These are phyloP conservation scores for Aphyosemion australe DNA, from an alignment of 2,113 vertebrate genomes.

Conservation along the genomic window DNA sequence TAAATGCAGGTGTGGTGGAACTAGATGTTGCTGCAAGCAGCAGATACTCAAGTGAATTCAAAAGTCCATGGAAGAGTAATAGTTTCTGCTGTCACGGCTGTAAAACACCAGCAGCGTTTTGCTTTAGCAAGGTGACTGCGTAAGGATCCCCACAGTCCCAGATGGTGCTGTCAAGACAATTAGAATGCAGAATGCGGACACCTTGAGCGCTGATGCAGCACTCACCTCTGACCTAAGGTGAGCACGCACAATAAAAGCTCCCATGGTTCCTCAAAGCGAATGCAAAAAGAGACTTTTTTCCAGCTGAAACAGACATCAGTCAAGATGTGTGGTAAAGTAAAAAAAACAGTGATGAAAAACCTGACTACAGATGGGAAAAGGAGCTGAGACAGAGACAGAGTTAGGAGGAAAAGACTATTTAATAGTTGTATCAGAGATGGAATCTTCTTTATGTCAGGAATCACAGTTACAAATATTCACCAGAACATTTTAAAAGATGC, in stretches of 20 bases:
- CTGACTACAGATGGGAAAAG: background rate
- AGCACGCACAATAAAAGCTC: constrained; percentile 15
- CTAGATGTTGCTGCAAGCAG: too few relatives aligned
- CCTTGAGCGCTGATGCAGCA: constrained; percentile 19
- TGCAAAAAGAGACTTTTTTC: constrained; percentile 4
- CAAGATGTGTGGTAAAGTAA: constrained; percentile 42
- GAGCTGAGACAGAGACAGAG: background rate
- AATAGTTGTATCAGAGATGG: constrained; percentile 37
- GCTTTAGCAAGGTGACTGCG: constrained; percentile 11
- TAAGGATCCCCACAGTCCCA: constrained; percentile 24
- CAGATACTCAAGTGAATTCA: background rate
- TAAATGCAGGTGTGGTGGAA: too few relatives aligned
- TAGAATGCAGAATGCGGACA: constrained; percentile 6
- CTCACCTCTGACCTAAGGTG: constrained; percentile 35
- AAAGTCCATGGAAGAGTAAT: background rate
- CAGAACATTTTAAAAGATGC: too few relatives aligned
- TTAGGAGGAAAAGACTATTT: constrained; percentile 6
- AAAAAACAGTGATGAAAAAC: constrained; percentile 30
- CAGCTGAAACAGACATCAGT: constrained; percentile 37
- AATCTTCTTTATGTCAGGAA: background rate
- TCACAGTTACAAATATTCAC: background rate
- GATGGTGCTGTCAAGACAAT: constrained; percentile 45
- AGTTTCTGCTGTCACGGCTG: background rate
- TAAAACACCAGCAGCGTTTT: background rate
- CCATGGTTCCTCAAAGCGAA: constrained; percentile 5